phyloP scores from a whole-genome alignment of 1,140 invertebrate genomes.

The Temnothorax longispinosus region DNA sequence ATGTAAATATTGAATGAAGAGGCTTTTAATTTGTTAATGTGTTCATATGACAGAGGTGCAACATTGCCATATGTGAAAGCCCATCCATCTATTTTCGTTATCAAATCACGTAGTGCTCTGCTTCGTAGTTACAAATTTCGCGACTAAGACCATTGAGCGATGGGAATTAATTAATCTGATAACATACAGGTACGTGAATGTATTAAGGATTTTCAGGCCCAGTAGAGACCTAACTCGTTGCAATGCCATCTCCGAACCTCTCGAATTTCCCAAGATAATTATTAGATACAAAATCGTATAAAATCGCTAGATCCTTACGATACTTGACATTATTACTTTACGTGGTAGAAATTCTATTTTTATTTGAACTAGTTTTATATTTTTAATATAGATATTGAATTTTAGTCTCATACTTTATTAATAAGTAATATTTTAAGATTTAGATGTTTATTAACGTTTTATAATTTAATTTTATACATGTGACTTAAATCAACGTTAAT shows the following conservation, averaged over 20 bases:
- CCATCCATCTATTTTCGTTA: neutral
- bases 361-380: neutral
- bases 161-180: constrained; percentile 25
- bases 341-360: neutral
- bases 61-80: neutral
- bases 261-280: constrained; percentile 3
- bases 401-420: neutral
- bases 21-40: neutral
- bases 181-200: neutral
- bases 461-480: neutral
- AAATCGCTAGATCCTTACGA: neutral
- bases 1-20: neutral
- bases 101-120: neutral
- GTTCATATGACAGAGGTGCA: neutral
- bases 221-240: neutral
- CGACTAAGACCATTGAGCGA: constrained; percentile 22
- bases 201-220: constrained; percentile 1
- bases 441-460: neutral
- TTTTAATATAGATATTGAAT: neutral
- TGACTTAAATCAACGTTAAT: neutral
- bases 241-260: neutral
- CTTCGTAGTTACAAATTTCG: neutral
- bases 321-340: neutral
- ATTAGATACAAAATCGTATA: neutral
- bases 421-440: neutral